Evolutionary conservation across 1,140 invertebrate species (phyloP), one percentile per base, ranked within the genome.

Genomic region (Eupristina koningsbergeri): DNA sequence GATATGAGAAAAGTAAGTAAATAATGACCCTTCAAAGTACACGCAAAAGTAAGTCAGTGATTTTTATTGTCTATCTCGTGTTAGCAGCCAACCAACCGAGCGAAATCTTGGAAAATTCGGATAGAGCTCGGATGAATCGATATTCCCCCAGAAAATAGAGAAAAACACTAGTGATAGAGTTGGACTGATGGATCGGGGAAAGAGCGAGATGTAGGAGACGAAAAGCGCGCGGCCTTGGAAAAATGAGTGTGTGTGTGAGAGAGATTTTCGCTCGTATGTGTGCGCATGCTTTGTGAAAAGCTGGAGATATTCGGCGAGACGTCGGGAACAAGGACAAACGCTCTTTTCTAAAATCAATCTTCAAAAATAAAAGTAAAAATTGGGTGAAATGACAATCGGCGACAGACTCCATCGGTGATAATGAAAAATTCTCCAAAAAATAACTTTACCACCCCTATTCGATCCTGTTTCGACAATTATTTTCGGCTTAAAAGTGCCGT

Each of bases 271-370:
- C 31, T 31, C 9, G 3, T 19, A 13, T 36, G 31, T 36, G 31
- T 19, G 17, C 34, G 34, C 9, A 7, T 11, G 64, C 17, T 0
- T 36, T 13, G 64, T 7, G 36, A 17, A 36, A 26, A 3, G 64
- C 64, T 11, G 8, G 31, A 67, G 64, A 67, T 67, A 22, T 67
- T 3, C 2, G 64, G 31, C 34, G 64, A 9, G 17, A 39, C 31
- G 8, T 9, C 31, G 29, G n/a, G 64, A 36, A 22, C 64, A 67
- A 67, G 64, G 64, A 67, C 64, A n/a, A n/a, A 36, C 13, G 29
- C 22, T 67, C 63, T 34, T 9, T 34, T 29, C 34, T 67, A 67
- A 67, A 67, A 67, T 67, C 31, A 67, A 67, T 67, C 64, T 64
- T 64, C 61, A 34, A 64, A 64, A 64, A 64, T 64, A 64, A 64